A percentile compares a stretch with the other conserved stretches of the same genome.
phyloP scores from a whole-genome alignment of 2,888 invertebrate genomes.

The Gari tellinella region DNA sequence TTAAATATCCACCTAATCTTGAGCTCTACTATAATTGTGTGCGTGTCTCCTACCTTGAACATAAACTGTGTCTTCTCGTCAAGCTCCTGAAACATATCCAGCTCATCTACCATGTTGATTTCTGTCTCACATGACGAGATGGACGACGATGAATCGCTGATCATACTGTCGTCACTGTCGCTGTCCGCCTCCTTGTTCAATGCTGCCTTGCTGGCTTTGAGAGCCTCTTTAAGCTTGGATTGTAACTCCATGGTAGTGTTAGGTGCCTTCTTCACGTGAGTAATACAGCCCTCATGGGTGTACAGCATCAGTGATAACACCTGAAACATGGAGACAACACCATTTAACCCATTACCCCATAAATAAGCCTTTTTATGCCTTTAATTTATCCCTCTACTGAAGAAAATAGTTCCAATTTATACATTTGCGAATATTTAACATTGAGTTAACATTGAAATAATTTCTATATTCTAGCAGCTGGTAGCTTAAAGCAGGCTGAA shows the following conservation, averaged over 20 bases:
- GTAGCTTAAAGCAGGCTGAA: too few relatives aligned
- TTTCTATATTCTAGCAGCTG: too few relatives aligned
- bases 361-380: too few relatives aligned
- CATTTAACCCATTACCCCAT: too few relatives aligned
- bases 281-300: slow-evolving; percentile 72
- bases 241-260: slow-evolving; percentile 31
- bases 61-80: slow-evolving; percentile 76
- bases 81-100: slow-evolving; percentile 67
- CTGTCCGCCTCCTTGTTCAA: slow-evolving; percentile 26
- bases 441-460: too few relatives aligned
- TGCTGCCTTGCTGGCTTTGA: slow-evolving; percentile 38
- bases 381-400: too few relatives aligned
- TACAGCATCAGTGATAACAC: slow-evolving; percentile 82
- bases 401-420: too few relatives aligned
- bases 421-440: too few relatives aligned
- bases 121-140: slow-evolving; percentile 42
- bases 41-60: slow-evolving; percentile 70
- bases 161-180: slow-evolving; percentile 53
- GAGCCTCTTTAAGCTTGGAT: slow-evolving; percentile 44
- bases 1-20: too few relatives aligned
- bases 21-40: too few relatives aligned
- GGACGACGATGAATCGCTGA: slow-evolving; percentile 45
- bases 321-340: slow-evolving; percentile 59
- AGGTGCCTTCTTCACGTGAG: slow-evolving; percentile 51
- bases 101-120: slow-evolving; percentile 54